A percentile compares a stretch with the other conserved stretches of the same genome.
Evolutionary conservation across 2,888 invertebrate genomes (phyloP).

Genomic region (Platycheirus albimanus): DNA sequence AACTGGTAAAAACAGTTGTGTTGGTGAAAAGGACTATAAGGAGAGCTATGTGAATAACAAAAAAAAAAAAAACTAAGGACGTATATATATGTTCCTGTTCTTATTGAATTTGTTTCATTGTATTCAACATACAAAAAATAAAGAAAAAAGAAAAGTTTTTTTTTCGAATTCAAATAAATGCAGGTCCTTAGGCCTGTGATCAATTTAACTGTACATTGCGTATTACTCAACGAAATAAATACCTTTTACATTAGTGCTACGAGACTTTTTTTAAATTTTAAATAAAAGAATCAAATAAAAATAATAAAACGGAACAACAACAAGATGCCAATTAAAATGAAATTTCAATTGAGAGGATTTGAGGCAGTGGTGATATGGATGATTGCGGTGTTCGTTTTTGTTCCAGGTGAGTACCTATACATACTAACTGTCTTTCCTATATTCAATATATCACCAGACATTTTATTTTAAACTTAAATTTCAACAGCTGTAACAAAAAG

Average conservation of each 20-base stretch:
- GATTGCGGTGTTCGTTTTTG: constrained; percentile 56
- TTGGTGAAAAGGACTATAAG: not conserved
- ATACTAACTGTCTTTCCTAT: too few relatives aligned
- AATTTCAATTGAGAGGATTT: constrained; percentile 31
- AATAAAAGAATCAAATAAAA: constrained; percentile 24
- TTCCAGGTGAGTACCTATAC: constrained; percentile 59
- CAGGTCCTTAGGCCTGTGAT: constrained; percentile 42
- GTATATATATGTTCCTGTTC: constrained; percentile 42
- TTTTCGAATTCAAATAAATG: constrained; percentile 49
- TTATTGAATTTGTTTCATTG: constrained; percentile 41
- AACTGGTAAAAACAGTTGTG: constrained; percentile 4
- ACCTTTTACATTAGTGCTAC: not conserved
- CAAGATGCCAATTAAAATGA: constrained; percentile 58
- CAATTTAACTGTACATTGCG: constrained; percentile 56
- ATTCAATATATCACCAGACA: too few relatives aligned
- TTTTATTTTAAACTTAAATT: too few relatives aligned
- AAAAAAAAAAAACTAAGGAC: constrained; percentile 34
- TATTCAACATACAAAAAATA: not conserved
- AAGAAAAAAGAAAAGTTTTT: not conserved
- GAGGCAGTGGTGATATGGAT: constrained; percentile 57
- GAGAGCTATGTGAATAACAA: constrained; percentile 51
- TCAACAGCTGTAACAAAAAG: too few relatives aligned
- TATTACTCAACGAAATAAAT: constrained; percentile 52
- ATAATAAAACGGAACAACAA: constrained; percentile 8
- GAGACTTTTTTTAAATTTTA: not conserved